Base-by-base conservation (phyloP, 2,113 vertebrate genomes). In the Hemicordylus capensis region DNA sequence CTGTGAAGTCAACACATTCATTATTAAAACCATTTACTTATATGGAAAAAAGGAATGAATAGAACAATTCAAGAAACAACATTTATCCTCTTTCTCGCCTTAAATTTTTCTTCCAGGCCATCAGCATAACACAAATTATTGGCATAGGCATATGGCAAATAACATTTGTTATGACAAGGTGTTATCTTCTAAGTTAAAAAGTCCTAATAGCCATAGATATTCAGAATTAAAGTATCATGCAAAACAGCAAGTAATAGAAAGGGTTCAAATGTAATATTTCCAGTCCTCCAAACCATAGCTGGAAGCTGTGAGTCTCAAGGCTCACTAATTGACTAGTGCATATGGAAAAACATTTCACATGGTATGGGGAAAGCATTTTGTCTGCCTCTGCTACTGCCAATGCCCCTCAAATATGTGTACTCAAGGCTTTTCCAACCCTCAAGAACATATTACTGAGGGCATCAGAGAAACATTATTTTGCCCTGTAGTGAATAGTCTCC, bases 1-100 rank as follows among this genome's bases (percentile, higher is more conserved):
- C 93, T 93, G 89, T 84, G 89, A 91, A 90, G 59, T 80, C 81
- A 88, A 75, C 42, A 80, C 24, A 78, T 64, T 51, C 61, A 80
- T 66, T 46, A 84, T 56, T 28, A 72, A 19, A n/a, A 70, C 31
- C 66, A 64, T 74, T 31, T 19, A n/a, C n/a, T 51, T 20, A 37
- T 26, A 20, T 19, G 24, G 31, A 15, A 72, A 11, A 48, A 28
- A 66, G 15, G 22, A 39, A 83, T 3, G 22, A 64, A 80, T 54
- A 17, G 14, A 73, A 28, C 12, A 17, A 19, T 44, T 46, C 28
- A 63, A 39, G 37, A 6, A 64, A 80, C 28, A 59, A 26, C 24
- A 22, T 48, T 22, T n/a, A 44, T 51, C 37, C 22, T 42, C 37
- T 24, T 37, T 39, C 37, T 79, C 20, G 51, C 34, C 54, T 14